These are phyloP conservation scores for Lytechinus pictus DNA, from an alignment of 35 echinoderm and acorn worm genomes.

Conservation along the genomic window DNA sequence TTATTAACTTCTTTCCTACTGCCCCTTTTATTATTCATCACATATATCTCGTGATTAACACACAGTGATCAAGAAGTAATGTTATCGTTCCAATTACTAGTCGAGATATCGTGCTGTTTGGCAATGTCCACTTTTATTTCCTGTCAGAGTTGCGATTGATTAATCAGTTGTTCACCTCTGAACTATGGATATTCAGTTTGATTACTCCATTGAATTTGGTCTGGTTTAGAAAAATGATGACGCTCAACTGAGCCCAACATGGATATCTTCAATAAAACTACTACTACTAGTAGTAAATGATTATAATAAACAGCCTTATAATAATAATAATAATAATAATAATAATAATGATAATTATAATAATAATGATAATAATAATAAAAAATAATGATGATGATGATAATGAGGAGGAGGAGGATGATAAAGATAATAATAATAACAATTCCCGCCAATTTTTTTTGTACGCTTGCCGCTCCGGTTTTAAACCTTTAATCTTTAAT, in stretches of 20 bases:
- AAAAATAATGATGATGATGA: too few relatives aligned
- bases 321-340: background rate
- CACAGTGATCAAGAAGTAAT: background rate
- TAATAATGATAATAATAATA: background rate
- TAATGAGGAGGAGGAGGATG: too few relatives aligned
- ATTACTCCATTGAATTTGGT: background rate
- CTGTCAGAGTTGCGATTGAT: background rate
- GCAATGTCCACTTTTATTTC: background rate
- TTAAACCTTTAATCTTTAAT: too few relatives aligned
- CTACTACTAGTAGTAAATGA: background rate
- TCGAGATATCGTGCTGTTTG: background rate
- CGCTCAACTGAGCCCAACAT: background rate
- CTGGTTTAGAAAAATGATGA: too few relatives aligned
- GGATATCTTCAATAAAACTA: background rate
- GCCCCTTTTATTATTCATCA: background rate
- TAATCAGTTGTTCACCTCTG: background rate
- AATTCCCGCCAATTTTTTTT: too few relatives aligned
- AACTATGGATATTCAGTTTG: background rate
- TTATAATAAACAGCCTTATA: background rate
- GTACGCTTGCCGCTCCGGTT: too few relatives aligned
- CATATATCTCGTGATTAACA: slow-evolving; percentile 23
- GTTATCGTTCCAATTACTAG: background rate
- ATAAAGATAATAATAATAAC: too few relatives aligned
- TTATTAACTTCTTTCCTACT: slow-evolving; percentile 14
- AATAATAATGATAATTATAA: background rate